Base-by-base conservation (phyloP, 2,113 vertebrate species). In the Datnioides undecimradiatus region DNA sequence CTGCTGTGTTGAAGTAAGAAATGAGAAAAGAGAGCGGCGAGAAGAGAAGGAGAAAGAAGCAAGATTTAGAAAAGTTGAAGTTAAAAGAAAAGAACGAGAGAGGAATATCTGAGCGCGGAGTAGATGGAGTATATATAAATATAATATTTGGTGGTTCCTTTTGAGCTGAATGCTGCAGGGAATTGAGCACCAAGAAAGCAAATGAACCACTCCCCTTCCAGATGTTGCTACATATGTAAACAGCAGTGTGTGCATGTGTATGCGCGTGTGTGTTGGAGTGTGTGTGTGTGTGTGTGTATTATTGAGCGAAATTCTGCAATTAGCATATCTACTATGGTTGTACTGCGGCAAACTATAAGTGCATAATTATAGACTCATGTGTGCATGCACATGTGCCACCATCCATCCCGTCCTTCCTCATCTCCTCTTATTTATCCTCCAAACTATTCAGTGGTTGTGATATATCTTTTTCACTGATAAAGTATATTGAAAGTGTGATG, bases 181-280 rank as follows among this genome's bases (percentile, higher is more conserved):
- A 85, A 66, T 71, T 62, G 55, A 81, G 63, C 40, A 51, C 51
- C 71, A 70, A 80, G 38, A 75, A 70, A 77, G 68, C 63, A 86
- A 84, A 89, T 85, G 76, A 88, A 69, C 70, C 83, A 80, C 84
- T 80, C 87, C 84, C 71, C 54, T 65, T 83, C 80, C 87, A 91
- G 87, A 90, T 90, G 87, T 83, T 86, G 45, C 59, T 67, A 82
- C 76, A 85, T 74, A 71, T 87, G 85, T 77, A 73, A 83, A 80
- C 84, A 79, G 60, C 41, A 55, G 46, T 38, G 14, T 17, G 46
- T 79, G 69, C 25, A 12, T 57, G 59, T 33, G 25, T 74, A 21
- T 71, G 27, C 71, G 43, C 77, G 70, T 77, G 65, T 60, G 16
- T 60, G 69, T 58, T n/a, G n/a, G n/a, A n/a, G 36, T 70, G 19